These are phyloP conservation scores for Columbina picui DNA, from an alignment of 2,113 vertebrate species.

Conservation along the genomic window DNA sequence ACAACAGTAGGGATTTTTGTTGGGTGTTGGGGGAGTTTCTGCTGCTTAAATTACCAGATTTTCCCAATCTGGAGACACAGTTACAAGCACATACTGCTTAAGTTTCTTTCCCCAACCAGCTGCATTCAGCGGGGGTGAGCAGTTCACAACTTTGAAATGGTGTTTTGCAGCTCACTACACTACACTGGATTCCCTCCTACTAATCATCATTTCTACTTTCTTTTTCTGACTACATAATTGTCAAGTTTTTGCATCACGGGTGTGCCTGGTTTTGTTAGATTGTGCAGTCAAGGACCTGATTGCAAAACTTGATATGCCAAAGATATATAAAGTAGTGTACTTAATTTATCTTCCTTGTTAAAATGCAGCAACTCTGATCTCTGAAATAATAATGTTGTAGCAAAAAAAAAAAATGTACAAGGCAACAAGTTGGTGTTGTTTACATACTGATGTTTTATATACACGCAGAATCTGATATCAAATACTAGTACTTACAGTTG, in stretches of 20 bases:
- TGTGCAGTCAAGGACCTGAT: not conserved
- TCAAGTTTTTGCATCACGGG: not conserved
- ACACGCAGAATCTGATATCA: not conserved
- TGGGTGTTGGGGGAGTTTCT: not conserved
- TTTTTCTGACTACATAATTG: not conserved
- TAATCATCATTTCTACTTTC: not conserved
- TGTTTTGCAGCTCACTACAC: not conserved
- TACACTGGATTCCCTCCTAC: not conserved
- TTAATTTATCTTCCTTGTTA: not conserved
- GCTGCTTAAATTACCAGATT: not conserved
- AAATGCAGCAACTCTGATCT: not conserved
- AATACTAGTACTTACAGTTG: not conserved
- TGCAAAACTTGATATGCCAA: not conserved
- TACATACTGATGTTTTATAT: not conserved
- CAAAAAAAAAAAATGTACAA: not conserved
- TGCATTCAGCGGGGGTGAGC: not conserved
- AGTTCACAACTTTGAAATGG: not conserved
- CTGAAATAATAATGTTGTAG: not conserved
- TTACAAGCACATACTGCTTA: not conserved
- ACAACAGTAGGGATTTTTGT: not conserved
- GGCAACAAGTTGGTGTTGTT: not conserved
- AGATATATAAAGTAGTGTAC: not conserved
- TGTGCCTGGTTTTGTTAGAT: not conserved
- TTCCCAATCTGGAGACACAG: not conserved
- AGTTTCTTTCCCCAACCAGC: not conserved